A percentile compares a stretch with the other conserved stretches of the same genome.
These are phyloP conservation scores for Abrostola triplasia DNA, from an alignment of 2,888 invertebrate genomes.

Conservation along the genomic window DNA sequence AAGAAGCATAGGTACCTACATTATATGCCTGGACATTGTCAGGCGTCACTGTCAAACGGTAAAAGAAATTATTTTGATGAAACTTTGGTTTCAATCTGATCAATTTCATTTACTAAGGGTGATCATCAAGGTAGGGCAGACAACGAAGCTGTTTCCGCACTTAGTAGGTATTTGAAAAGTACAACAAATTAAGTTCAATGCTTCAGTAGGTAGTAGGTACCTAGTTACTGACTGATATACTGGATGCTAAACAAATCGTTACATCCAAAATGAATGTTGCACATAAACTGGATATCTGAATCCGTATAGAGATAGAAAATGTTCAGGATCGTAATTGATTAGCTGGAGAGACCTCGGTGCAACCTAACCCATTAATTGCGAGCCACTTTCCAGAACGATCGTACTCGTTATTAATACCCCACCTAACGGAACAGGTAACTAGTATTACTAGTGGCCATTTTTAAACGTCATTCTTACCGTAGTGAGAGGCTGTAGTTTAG, in stretches of 20 bases:
- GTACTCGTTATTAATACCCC: constrained; percentile 42
- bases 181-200: too few relatives aligned
- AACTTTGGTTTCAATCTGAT: too few relatives aligned
- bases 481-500: neutral
- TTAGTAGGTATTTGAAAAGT: too few relatives aligned
- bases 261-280: constrained; percentile 18
- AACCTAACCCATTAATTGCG: constrained; percentile 67
- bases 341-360: constrained; percentile 61
- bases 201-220: too few relatives aligned
- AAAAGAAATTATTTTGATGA: too few relatives aligned
- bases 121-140: too few relatives aligned
- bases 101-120: too few relatives aligned
- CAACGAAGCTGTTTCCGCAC: too few relatives aligned
- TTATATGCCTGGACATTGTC: too few relatives aligned
- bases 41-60: too few relatives aligned
- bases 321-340: constrained; percentile 68
- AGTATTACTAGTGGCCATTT: constrained; percentile 20
- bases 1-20: too few relatives aligned
- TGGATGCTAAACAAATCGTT: neutral
- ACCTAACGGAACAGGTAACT: constrained; percentile 38
- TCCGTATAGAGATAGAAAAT: constrained; percentile 52
- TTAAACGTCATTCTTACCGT: constrained; percentile 25
- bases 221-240: neutral
- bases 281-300: constrained; percentile 21
- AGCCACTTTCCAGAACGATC: constrained; percentile 47